Base-by-base conservation (phyloP, 2,113 vertebrate species). In the Polyodon spathula region DNA sequence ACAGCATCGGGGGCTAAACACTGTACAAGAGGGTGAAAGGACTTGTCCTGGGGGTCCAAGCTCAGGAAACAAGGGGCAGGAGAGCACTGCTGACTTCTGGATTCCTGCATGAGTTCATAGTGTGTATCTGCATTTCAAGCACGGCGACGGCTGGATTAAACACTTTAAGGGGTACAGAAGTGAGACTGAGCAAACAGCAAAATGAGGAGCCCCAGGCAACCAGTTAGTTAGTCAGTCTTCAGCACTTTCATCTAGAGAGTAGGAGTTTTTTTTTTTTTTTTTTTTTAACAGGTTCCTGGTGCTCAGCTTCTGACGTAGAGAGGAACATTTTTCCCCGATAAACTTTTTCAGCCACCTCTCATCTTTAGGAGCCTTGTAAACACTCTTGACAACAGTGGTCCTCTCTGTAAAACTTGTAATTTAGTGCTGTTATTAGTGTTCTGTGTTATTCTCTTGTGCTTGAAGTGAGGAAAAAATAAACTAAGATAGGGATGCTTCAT, bases 291-390 rank as follows among this genome's bases (percentile, higher is more conserved):
- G 46, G 63, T 72, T 83, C 50, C 78, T 80, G 1, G 74, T 56
- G 0, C 79, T 83, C 63, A 87, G 41, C 65, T 77, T 77, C 71
- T 66, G 77, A 61, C 81, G 0, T 59, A 86, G 67, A 15, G 79
- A 82, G 16, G 78, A 84, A 10, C 85, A 75, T 40, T 78, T 86
- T 53, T 84, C 77, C 52, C 84, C 85, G 0, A 86, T 77, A 6
- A 72, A 79, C 58, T 77, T 77, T 43, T 79, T 66, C 5, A 87
- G 69, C 7, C 83, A 79, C 0, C 3, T 10, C 4, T 6, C 68
- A 4, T 81, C 81, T 40, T 67, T 71, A 2, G 63, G 40, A 0
- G 76, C 63, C 65, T 76, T 73, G 2, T 66, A 52, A 16, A 73
- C 79, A 58, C 70, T 78, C 70, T 69, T 76, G 41, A 62, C 1